Conservation (phyloP, 2,888 invertebrate species). For the Petrolisthes manimaculis region DNA sequence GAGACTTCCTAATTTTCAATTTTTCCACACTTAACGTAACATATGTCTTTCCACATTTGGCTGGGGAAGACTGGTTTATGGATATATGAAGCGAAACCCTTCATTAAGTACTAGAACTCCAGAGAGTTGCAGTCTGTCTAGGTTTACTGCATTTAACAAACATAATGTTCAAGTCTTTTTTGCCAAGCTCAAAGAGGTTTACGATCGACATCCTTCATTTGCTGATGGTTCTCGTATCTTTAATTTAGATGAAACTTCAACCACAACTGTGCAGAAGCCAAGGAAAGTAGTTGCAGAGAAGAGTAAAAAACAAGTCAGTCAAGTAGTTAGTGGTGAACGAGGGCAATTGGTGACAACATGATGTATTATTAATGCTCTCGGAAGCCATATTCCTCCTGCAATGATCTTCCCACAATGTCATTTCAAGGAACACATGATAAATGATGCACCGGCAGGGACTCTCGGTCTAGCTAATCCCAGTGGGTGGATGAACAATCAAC, state of each 20-base stretch:
- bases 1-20: too few relatives aligned
- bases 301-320: constrained; percentile 63
- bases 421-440: constrained; percentile 67
- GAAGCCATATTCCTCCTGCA: constrained; percentile 60
- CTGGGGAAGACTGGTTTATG: constrained; percentile 41
- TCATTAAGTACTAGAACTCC: constrained; percentile 26
- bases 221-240: too few relatives aligned
- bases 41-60: neutral
- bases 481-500: constrained; percentile 67
- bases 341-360: constrained; percentile 64
- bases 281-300: constrained; percentile 67
- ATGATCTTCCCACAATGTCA: constrained; percentile 63
- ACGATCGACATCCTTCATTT: too few relatives aligned
- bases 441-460: constrained; percentile 69
- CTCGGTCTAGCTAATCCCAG: constrained; percentile 68
- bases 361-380: constrained; percentile 59
- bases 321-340: constrained; percentile 49
- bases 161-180: too few relatives aligned
- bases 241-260: too few relatives aligned
- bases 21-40: too few relatives aligned
- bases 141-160: constrained; percentile 38
- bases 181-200: too few relatives aligned
- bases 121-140: constrained; percentile 39
- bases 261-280: constrained; percentile 66
- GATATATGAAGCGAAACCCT: constrained; percentile 37